Evolutionary conservation across 2,888 invertebrate genomes (phyloP).

Genomic region (Zhuqinia jingwanae): DNA sequence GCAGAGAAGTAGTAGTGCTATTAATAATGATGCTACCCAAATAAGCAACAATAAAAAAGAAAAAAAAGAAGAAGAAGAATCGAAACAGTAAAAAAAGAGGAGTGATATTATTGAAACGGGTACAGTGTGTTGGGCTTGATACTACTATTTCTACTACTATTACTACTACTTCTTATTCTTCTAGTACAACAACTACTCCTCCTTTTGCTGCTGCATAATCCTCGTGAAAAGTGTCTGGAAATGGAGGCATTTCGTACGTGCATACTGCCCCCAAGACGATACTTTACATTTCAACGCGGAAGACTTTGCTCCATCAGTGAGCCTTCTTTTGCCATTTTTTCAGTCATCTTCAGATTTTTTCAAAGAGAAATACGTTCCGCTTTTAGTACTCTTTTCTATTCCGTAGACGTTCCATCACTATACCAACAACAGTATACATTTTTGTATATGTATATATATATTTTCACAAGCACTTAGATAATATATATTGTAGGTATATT

Average conservation of each 20-base stretch:
- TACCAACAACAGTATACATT: constrained; percentile 7
- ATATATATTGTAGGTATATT: no score
- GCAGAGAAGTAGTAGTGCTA: constrained; percentile 2
- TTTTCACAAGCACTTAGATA: no score
- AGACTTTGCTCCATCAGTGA: constrained; percentile 72
- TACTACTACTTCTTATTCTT: background rate
- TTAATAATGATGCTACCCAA: no score
- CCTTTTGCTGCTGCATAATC: constrained; percentile 69
- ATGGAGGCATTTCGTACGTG: constrained; percentile 71
- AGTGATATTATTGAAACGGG: constrained; percentile 52
- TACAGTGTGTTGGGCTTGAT: background rate
- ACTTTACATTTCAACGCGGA: constrained; percentile 77
- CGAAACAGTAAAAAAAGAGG: constrained; percentile 15
- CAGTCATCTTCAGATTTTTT: constrained; percentile 73
- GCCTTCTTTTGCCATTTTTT: constrained; percentile 73
- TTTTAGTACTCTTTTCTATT: constrained; percentile 40
- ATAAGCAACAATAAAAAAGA: no score
- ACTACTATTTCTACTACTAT: background rate
- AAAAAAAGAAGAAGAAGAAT: background rate
- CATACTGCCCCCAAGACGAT: constrained; percentile 77
- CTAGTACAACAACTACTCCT: no score
- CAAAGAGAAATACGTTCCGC: constrained; percentile 59
- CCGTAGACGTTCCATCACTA: constrained; percentile 38
- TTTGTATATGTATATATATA: no score
- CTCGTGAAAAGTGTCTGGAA: constrained; percentile 67